Evolutionary conservation across 1,140 invertebrate genomes (phyloP), one percentile per base, ranked within the genome.

Genomic region (Drosophila aff.): DNA sequence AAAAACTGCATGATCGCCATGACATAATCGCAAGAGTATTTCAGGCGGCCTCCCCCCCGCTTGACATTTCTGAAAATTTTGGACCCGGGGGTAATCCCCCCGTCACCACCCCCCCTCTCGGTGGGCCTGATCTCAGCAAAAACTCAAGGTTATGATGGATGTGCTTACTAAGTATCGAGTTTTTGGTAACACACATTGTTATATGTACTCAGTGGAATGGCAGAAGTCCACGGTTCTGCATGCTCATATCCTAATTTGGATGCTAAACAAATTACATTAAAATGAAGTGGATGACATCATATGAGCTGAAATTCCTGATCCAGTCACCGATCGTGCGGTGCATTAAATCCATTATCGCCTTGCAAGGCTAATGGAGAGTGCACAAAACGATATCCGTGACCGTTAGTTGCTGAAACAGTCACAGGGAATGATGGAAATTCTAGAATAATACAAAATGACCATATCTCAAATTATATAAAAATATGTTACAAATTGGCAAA

Each of bases 1-100:
- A 93, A 91, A 65, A 76, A 81, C 65, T 89, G 53, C 10, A 71
- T 63, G 83, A 92, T 91, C 71, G 86, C 31, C 64, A 49, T 47
- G 92, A 93, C 63, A 81, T 94, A 8, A 85, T 43, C 21, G 44
- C 44, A 6, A 47, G 21, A 23, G 44, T 47, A 47, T 47, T 47
- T 15, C 13, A 23, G 11, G 23, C 23, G 23, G 23, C 23, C 23
- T 23, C 23, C 23, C 23, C 23, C 23, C 23, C 23, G 23, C 23
- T 23, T 23, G 23, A 23, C 23, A 23, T 2, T 23, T 23, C 23
- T 23, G 23, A 23, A 23, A 23, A 23, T 23, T 2, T 23, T 2
- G 23, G 23, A 2, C 21, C 21, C 1, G 21, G 21, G 21, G 21
- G 21, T 21, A 21, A 21, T 21, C 21, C 21, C 21, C 21, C 21